Base-by-base conservation (phyloP, 2,797 vertebrate species). In the Bufotes viridis region DNA sequence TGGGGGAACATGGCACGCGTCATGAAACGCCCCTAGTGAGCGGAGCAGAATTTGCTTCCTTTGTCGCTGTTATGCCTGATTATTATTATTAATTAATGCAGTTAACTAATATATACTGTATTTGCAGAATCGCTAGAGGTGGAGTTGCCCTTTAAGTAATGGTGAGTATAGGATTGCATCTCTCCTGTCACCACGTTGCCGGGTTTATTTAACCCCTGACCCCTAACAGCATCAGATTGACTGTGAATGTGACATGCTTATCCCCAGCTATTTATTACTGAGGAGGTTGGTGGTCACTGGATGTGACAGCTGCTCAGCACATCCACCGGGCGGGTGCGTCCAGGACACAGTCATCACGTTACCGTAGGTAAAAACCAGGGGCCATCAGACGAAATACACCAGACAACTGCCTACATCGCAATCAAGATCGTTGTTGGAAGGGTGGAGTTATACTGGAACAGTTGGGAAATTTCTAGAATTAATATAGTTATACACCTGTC, bases 231-330 rank as follows among this genome's bases (percentile, higher is more conserved):
- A 53, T 74, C 69, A 24, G 11, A 63, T 81, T 82, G 24, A 29
- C 13, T 17, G 26, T 34, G 29, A 74, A 63, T 74, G 67, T 74
- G 57, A 58, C 57, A n/a, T 12, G 57, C 69, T 82, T 51, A 87
- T 81, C 34, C 57, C 57, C 12, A 72, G 29, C 18, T 70, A 87
- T 87, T 81, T 70, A 42, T 42, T 42, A 87, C 53, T 72, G 26
- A 10, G n/a, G 18, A 22, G 42, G 60, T 42, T 3, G 63, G 10
- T 24, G 58, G 58, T 22, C 83, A 61, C 6, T 49, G n/a, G 67
- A 61, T 42, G 69, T 74, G 82, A 58, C 82, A 78, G 29, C 74
- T 79, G 55, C 55, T 60, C 26, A 42, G 9, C 51, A 42, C 65
- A 53, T 85, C 67, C 67, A 34, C n/a, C 12, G 29, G 24, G 9